A percentile compares a stretch with the other conserved stretches of the same genome.
Conservation (phyloP, 2,113 vertebrate species). For the Euleptes europaea region DNA sequence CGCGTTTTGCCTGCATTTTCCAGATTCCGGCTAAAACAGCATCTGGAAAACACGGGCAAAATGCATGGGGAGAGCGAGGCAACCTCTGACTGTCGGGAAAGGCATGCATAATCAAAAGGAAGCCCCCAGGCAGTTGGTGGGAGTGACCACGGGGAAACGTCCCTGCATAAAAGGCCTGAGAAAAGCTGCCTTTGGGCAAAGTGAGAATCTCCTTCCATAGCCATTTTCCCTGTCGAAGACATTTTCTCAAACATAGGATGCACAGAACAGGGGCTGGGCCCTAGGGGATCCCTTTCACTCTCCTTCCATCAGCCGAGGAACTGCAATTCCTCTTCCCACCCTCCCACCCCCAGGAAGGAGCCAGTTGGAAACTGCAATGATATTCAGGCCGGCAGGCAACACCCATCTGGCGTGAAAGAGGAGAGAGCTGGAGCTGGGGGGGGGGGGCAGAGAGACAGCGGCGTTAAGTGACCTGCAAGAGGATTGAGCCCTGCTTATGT, state of each 20-base stretch:
- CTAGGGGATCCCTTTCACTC: not conserved
- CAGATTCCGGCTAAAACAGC: too few species aligned
- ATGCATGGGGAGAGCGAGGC: too few species aligned
- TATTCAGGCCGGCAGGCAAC: not conserved
- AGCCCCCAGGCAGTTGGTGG: too few species aligned
- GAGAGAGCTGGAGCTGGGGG: not conserved
- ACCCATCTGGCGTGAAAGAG: not conserved
- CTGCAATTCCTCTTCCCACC: too few species aligned
- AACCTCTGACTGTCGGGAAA: too few species aligned
- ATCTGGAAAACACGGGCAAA: too few species aligned
- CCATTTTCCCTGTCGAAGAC: not conserved
- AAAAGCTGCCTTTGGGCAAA: too few species aligned
- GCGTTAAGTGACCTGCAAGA: not conserved
- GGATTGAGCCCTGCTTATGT: not conserved
- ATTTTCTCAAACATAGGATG: too few species aligned
- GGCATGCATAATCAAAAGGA: too few species aligned
- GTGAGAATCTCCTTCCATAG: not conserved
- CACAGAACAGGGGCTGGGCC: not conserved
- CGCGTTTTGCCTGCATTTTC: too few species aligned
- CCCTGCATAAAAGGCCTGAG: too few species aligned
- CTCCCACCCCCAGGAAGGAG: not conserved
- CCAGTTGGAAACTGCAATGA: not conserved
- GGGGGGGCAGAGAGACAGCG: not conserved
- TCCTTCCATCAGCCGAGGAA: not conserved
- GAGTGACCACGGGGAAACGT: too few species aligned